phyloP scores from a whole-genome alignment of 2,888 invertebrate species.

The Melieria picta region DNA sequence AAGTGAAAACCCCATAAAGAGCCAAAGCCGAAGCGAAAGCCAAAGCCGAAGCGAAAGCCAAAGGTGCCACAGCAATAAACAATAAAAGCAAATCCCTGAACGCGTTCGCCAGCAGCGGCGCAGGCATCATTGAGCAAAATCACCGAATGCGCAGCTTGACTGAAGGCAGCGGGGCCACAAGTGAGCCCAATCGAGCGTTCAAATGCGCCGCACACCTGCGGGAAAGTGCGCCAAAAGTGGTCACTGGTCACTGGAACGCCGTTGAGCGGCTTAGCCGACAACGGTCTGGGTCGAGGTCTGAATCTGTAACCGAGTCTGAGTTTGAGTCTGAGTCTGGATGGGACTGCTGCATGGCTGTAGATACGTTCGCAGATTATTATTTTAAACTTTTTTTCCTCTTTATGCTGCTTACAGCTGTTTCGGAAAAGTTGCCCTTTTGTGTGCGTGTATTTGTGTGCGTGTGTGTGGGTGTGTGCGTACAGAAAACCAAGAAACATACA shows the following conservation, averaged over 20 bases:
- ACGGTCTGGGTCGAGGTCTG: too few relatives aligned
- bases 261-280: too few relatives aligned
- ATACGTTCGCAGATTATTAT: too few relatives aligned
- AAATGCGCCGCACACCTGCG: conserved; percentile 8
- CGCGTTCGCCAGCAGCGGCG: background rate
- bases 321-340: background rate
- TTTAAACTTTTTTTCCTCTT: background rate
- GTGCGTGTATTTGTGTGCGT: background rate
- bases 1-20: conserved; percentile 21
- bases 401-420: conserved; percentile 18
- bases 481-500: background rate
- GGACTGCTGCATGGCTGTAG: background rate
- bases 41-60: background rate
- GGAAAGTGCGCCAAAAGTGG: background rate
- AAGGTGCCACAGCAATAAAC: conserved; percentile 20
- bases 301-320: background rate
- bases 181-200: conserved; percentile 14
- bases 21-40: conserved; percentile 1
- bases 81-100: conserved; percentile 27
- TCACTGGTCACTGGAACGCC: too few relatives aligned
- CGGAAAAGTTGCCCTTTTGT: conserved; percentile 4
- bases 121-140: background rate
- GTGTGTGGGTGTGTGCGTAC: background rate
- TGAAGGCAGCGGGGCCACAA: background rate
- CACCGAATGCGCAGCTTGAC: conserved; percentile 5